Base-by-base conservation (phyloP, 2,888 invertebrate genomes). In the Malthinus seriepunctatus region DNA sequence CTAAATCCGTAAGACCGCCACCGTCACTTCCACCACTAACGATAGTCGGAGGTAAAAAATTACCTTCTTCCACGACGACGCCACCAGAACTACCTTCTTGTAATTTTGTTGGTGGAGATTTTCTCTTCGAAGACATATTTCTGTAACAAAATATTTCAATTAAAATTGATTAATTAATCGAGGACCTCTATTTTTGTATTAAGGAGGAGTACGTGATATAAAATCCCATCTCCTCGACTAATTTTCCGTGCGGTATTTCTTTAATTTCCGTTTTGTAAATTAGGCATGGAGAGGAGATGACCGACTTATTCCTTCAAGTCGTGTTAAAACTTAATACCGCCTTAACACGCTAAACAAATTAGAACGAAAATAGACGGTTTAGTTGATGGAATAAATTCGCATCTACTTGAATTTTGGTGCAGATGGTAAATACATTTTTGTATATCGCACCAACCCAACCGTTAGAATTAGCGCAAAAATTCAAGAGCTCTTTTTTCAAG, bases 91-190 rank as follows among this genome's bases (percentile, higher is more conserved):
- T 83, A 80, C 83, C 88, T 85, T 93, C 93, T 78, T 86, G 85
- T 81, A 94, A 86, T 86, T 95, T 95, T 74, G 92, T 93, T 79
- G 95, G 95, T 80, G 94, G 93, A 80, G 94, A 95, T 84, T 95
- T 95, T 82, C 95, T 88, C 88, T 95, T 95, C 83, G 94, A 94
- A 87, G 94, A 95, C 95, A 95, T 95, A 84, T 88, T 93, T 88
- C 90, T 90, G 88, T 66, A 85, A 86, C 80, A 83, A 82, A 79
- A 15, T 31, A 73, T 68, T 47, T 58, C 61, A 54, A 58, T 58
- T 53, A 57, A 42, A 57, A 60, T 51, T 23, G 3, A 5, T 34
- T 32, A 49, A 38, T 52, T 33, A 14, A 48, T 32, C 39, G 52
- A 58, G 12, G 32, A 39, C 50, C 53, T 55, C n/a, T n/a, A n/a